Base-by-base conservation (phyloP, 2,113 vertebrate genomes). In the Ctenodactylus gundi region DNA sequence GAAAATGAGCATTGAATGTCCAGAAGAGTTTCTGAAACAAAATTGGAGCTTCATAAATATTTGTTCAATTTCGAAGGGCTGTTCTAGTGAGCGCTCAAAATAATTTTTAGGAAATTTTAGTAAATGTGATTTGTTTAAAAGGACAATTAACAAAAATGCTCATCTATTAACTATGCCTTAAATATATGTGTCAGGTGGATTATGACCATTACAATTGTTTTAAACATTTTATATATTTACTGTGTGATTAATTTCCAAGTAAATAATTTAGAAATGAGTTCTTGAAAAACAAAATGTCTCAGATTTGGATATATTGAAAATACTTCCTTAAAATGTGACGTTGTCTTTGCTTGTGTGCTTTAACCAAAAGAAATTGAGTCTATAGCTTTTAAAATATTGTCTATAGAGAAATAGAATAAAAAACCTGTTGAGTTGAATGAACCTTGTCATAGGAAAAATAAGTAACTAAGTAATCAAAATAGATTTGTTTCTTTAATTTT, bases 11-110 rank as follows among this genome's bases (percentile, higher is more conserved):
- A 53, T 34, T 86, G 62, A 46, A 39, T n/a, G 68, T 58, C 46
- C 67, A 41, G 94, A 96, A 72, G 41, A 20, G 78, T 83, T 75
- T 75, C 75, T 78, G 65, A 91, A 27, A 75, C 65, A 41, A 58
- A 85, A 7, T 17, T 81, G 65, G 68, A 80, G 23, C 23, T 62
- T 93, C 27, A 57, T 15, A 91, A 84, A 78, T 85, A 82, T 73
- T 67, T 91, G 72, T 70, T 85, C 72, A 49, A 17, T 67, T 70
- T 53, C 91, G 82, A 91, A 39, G 8, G 14, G 64, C 27, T 14
- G 51, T 60, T 85, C 62, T 76, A 90, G 4, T 23, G 60, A 62
- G 8, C 55, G 36, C 36, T 83, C 20, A 82, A 75, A 67, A 70
- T 78, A 64, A 91, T 72, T 73, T 84, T 95, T 53, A 39, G 65